Base-by-base conservation (phyloP, 2,113 vertebrate genomes). In the Etia nguti region DNA sequence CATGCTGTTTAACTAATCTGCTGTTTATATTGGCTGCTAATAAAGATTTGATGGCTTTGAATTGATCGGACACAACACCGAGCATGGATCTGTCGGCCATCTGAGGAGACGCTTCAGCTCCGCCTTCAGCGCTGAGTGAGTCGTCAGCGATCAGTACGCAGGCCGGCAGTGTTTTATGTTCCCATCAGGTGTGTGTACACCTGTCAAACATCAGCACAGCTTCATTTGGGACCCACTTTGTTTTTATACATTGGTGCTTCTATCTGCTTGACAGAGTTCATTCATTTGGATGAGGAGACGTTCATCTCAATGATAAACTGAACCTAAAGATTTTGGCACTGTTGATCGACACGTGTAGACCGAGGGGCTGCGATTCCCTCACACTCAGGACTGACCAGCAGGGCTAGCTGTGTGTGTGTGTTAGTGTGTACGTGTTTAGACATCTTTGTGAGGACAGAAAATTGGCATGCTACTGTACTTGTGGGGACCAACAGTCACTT, bases 21-120 rank as follows among this genome's bases (percentile, higher is more conserved):
- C 10, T 41, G 50, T 82, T 20, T 26, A 3, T 68, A 38, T 10
- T 31, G 36, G 8, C 16, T 46, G 11, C 31, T 46, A 57, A 57
- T 75, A 84, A 84, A 77, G 82, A 50, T 31, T 7, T 57, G 54
- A 84, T 60, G 4, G 16, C 48, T 48, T 57, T 48, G 68, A 24
- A 59, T 77, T 48, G 52, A 84, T 59, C 54, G 3, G 34, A 56
- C 15, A 56, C 0, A 50, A 56, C 52, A 54, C 0, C 4, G 2
- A 62, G 20, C 8, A 5, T 13, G 20, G 11, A 65, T 62, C 26
- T 62, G 8, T 13, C 26, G 4, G 12, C 29, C 31, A 20, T 59
- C 34, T 80, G 3, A 80, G 29, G 24, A 43, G 31, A 38, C 3
- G 9, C 41, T 73, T 73, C 2, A 0, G 41, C 41, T 73, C 22